Conservation (phyloP, 2,888 invertebrate genomes). For the Augiades crinisus region DNA sequence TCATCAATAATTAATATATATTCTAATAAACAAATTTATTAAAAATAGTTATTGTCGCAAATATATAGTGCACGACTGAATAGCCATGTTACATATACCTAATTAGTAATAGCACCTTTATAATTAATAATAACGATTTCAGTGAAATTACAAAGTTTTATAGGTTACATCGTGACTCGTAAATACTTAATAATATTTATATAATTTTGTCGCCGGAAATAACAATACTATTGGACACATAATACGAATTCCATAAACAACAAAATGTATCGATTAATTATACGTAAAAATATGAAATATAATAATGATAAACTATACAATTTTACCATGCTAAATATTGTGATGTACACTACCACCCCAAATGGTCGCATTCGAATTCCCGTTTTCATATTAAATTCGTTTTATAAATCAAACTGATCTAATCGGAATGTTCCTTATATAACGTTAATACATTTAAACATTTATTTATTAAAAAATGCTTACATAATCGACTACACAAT, state of each 20-base stretch:
- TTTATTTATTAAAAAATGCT: neutral
- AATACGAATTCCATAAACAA: conserved; percentile 68
- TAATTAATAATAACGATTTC: conserved; percentile 3
- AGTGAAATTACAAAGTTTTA: conserved; percentile 1
- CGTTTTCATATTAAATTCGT: conserved; percentile 8
- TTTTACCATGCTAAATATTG: conserved; percentile 37
- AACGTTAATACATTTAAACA: neutral
- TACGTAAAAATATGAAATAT: conserved; percentile 7
- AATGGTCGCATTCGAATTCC: conserved; percentile 9
- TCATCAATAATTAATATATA: neutral
- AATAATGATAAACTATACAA: conserved; percentile 35
- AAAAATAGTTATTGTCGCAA: neutral
- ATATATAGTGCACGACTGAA: neutral
- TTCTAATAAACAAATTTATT: neutral
- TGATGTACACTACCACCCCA: conserved; percentile 30
- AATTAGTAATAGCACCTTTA: conserved; percentile 37
- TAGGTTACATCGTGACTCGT: conserved; percentile 27
- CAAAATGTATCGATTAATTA: conserved; percentile 34
- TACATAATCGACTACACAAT: conserved; percentile 5
- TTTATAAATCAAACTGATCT: conserved; percentile 5
- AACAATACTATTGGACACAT: conserved; percentile 68
- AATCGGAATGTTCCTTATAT: neutral
- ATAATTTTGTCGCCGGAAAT: conserved; percentile 55
- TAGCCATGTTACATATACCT: conserved; percentile 12
- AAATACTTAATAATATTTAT: conserved; percentile 12